Percentiles rank a stretch among this genome's conserved stretches.
Conservation (phyloP, 2,113 vertebrate species). For the Chitala chitala region DNA sequence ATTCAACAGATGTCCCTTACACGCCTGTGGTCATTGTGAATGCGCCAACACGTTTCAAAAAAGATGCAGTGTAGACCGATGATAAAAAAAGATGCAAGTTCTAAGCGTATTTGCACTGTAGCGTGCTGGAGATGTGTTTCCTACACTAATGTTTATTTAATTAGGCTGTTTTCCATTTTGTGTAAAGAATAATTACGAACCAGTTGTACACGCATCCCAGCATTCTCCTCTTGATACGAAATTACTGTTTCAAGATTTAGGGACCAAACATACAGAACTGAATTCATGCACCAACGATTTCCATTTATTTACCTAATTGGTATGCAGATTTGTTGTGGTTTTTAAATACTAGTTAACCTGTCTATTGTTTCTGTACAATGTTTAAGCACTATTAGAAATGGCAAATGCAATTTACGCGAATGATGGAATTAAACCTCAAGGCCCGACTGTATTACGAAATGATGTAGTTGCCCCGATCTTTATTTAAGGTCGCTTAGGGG, state of each 20-base stretch:
- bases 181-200: background rate
- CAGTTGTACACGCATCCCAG: background rate
- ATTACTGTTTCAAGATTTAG: background rate
- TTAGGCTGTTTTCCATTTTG: background rate
- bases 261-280: background rate
- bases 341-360: background rate
- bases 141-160: background rate
- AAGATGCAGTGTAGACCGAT: background rate
- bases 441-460: no score
- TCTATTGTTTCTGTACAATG: no score
- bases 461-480: no score
- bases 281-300: background rate
- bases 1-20: conserved; percentile 21
- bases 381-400: no score
- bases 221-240: background rate
- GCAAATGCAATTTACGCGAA: no score
- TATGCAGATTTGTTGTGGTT: conserved; percentile 1
- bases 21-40: background rate
- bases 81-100: background rate
- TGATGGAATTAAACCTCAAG: no score
- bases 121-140: no score
- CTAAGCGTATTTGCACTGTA: no score
- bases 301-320: background rate
- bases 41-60: background rate
- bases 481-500: no score